These are phyloP conservation scores for Antheraea pernyi DNA, from an alignment of 1,140 invertebrate genomes.

Conservation along the genomic window DNA sequence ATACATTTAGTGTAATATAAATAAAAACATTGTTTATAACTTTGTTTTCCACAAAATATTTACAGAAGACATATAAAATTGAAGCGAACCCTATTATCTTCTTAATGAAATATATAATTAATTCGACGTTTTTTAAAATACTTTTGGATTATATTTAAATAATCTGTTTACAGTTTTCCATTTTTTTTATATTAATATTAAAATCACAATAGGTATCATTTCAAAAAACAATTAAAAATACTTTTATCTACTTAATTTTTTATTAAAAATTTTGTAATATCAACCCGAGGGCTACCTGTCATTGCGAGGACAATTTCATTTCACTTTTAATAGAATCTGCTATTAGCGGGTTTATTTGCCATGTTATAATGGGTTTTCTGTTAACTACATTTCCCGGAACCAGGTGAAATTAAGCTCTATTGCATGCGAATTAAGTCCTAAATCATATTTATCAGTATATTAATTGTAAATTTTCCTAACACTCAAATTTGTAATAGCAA, in stretches of 20 bases:
- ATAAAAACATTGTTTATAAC: too few species aligned
- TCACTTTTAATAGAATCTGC: constrained; percentile 54
- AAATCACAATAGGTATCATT: background rate
- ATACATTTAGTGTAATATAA: too few species aligned
- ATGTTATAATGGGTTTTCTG: constrained; percentile 47
- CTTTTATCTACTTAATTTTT: background rate
- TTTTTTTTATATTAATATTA: too few species aligned
- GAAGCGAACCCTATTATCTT: too few species aligned
- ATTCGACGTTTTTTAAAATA: too few species aligned
- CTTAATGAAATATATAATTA: too few species aligned
- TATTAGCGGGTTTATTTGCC: constrained; percentile 51
- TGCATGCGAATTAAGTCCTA: constrained; percentile 8
- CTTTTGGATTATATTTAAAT: too few species aligned
- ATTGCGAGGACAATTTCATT: constrained; percentile 30
- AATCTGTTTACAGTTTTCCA: too few species aligned
- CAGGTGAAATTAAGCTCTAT: constrained; percentile 25
- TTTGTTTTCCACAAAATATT: too few species aligned
- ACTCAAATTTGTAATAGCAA: constrained; percentile 33
- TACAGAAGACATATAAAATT: too few species aligned
- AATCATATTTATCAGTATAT: constrained; percentile 6
- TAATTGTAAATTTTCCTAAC: constrained; percentile 38
- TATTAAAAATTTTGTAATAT: constrained; percentile 4
- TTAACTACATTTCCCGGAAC: constrained; percentile 32
- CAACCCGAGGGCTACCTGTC: background rate
- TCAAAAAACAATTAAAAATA: background rate